Conservation (phyloP, 2,113 vertebrate genomes). For the Oxygymnocypris stewartii region DNA sequence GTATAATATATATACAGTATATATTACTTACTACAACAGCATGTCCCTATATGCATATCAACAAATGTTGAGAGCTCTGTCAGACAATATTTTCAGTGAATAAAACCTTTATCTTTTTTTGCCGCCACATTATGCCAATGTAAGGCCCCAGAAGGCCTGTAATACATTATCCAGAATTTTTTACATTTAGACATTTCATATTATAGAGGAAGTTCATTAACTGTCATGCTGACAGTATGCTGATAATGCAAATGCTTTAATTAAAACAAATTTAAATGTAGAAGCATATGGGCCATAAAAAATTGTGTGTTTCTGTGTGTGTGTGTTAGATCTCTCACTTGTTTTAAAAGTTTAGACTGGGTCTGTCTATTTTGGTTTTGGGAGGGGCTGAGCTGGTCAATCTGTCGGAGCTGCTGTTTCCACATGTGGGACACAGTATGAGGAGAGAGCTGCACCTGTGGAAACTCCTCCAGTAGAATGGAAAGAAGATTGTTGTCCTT, state of each 20-base stretch:
- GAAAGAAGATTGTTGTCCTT: slow-evolving; percentile 84
- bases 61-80: too few relatives aligned
- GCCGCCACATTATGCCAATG: background rate
- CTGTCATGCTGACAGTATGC: background rate
- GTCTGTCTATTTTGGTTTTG: slow-evolving; percentile 62
- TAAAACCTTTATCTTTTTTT: too few relatives aligned
- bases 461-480: slow-evolving; percentile 84
- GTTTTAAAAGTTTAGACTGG: slow-evolving; percentile 72
- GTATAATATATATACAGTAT: background rate
- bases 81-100: too few relatives aligned
- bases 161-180: background rate
- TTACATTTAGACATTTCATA: background rate
- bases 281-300: background rate
- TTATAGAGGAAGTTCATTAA: background rate
- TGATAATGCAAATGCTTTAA: background rate
- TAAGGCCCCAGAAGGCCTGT: background rate
- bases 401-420: slow-evolving; percentile 85
- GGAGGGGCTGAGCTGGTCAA: slow-evolving; percentile 74
- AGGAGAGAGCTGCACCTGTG: slow-evolving; percentile 82
- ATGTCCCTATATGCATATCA: background rate
- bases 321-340: slow-evolving; percentile 71
- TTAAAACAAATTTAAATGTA: background rate
- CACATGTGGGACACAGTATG: slow-evolving; percentile 84
- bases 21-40: background rate
- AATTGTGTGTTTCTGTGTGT: background rate